These are phyloP conservation scores for Hypselothyrea guttata DNA, from an alignment of 2,888 invertebrate species.

Conservation along the genomic window DNA sequence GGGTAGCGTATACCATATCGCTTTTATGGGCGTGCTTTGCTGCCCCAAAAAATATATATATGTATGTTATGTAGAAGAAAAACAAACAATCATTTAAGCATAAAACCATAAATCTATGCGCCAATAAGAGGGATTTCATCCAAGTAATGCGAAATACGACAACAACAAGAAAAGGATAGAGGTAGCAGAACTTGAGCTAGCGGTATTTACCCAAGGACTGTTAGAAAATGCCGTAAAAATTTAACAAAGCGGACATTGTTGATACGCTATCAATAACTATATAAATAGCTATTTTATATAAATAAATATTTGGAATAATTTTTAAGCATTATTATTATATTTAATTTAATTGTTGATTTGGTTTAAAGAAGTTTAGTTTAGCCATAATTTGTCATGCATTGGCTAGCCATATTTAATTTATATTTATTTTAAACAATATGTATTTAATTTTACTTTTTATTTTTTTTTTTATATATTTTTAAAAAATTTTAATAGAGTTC, in stretches of 20 bases:
- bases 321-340: no score
- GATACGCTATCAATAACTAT: slow-evolving; percentile 13
- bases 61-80: not conserved
- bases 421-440: no score
- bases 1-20: slow-evolving; percentile 10
- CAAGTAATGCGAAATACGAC: slow-evolving; percentile 12
- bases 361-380: no score
- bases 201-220: slow-evolving; percentile 26
- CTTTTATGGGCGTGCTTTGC: slow-evolving; percentile 14
- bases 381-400: no score
- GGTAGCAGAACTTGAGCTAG: slow-evolving; percentile 32
- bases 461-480: no score
- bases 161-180: slow-evolving; percentile 12
- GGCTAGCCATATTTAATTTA: no score
- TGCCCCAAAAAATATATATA: not conserved
- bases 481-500: no score
- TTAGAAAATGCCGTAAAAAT: not conserved
- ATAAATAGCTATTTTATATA: no score
- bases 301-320: no score
- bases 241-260: not conserved
- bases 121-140: slow-evolving; percentile 48
- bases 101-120: slow-evolving; percentile 63
- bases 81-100: slow-evolving; percentile 63
- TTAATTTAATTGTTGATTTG: no score
- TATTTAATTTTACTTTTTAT: no score